Evolutionary conservation across 1,140 invertebrate genomes (phyloP).

Genomic region (Drosophila persimilis): DNA sequence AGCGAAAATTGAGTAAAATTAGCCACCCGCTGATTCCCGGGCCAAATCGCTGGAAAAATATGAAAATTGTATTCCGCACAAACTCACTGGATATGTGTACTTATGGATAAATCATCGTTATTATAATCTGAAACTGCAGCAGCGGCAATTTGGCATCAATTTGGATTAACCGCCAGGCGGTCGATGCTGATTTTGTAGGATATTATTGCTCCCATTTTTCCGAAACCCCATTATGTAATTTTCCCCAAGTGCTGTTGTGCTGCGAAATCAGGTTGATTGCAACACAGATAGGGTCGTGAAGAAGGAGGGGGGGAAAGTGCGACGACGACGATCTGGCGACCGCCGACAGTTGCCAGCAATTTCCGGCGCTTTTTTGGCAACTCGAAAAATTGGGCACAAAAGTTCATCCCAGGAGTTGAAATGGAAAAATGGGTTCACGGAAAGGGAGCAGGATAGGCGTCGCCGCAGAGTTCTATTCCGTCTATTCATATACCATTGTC

Average conservation of each 20-base stretch:
- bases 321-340: constrained; percentile 41
- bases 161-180: constrained; percentile 16
- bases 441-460: constrained; percentile 16
- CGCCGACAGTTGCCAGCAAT: constrained; percentile 44
- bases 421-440: not conserved
- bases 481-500: not conserved
- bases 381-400: constrained; percentile 61
- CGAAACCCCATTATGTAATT: constrained; percentile 40
- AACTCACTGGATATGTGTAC: not conserved
- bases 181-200: too few species aligned
- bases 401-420: constrained; percentile 50
- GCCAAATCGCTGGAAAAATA: constrained; percentile 33
- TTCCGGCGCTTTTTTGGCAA: constrained; percentile 59
- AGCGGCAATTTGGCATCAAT: constrained; percentile 64
- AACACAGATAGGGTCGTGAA: constrained; percentile 5
- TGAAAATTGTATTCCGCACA: constrained; percentile 19
- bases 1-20: constrained; percentile 66
- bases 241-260: constrained; percentile 24
- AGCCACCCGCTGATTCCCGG: constrained; percentile 56
- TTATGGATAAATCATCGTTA: constrained; percentile 37
- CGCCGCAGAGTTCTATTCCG: not conserved
- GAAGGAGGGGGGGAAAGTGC: not conserved
- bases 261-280: constrained; percentile 48
- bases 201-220: constrained; percentile 16
- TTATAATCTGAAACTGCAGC: constrained; percentile 34